Conservation (phyloP, 1,140 invertebrate genomes). For the Mamestra configurata region DNA sequence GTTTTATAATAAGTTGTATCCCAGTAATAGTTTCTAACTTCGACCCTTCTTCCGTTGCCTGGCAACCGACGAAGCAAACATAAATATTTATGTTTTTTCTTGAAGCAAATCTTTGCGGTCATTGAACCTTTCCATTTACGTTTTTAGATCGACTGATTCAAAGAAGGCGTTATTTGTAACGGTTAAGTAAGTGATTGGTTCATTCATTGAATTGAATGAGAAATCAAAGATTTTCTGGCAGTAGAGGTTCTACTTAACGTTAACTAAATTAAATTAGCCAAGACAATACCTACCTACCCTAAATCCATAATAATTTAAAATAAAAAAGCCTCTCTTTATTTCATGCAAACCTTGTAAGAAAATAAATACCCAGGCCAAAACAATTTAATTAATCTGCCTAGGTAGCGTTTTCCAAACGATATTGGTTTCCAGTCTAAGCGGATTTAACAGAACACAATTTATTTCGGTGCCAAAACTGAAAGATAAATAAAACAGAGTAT, state of each 20-base stretch:
- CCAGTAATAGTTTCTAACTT: not conserved
- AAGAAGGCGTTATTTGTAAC: constrained; percentile 13
- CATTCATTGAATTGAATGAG: not conserved
- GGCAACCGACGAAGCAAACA: constrained; percentile 50
- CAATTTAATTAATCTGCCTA: too few relatives aligned
- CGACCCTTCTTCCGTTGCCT: constrained; percentile 38
- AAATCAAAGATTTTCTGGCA: not conserved
- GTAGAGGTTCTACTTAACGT: not conserved
- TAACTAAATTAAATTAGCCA: too few relatives aligned
- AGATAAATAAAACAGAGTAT: not conserved
- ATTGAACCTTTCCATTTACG: constrained; percentile 3
- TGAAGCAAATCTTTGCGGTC: constrained; percentile 29
- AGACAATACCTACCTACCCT: too few relatives aligned
- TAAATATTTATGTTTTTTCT: constrained; percentile 54
- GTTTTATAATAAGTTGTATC: not conserved
- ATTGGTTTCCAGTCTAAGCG: too few relatives aligned
- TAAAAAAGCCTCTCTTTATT: too few relatives aligned
- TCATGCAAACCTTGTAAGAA: too few relatives aligned
- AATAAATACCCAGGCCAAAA: too few relatives aligned
- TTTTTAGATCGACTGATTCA: constrained; percentile 18
- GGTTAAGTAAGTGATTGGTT: not conserved
- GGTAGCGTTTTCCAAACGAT: too few relatives aligned
- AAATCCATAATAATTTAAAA: too few relatives aligned
- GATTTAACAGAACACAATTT: too few relatives aligned
- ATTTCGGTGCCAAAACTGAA: too few relatives aligned